Evolutionary conservation across 2,797 vertebrate species (phyloP), one percentile per base, ranked within the genome.

Genomic region (Malacoctenus gilli): DNA sequence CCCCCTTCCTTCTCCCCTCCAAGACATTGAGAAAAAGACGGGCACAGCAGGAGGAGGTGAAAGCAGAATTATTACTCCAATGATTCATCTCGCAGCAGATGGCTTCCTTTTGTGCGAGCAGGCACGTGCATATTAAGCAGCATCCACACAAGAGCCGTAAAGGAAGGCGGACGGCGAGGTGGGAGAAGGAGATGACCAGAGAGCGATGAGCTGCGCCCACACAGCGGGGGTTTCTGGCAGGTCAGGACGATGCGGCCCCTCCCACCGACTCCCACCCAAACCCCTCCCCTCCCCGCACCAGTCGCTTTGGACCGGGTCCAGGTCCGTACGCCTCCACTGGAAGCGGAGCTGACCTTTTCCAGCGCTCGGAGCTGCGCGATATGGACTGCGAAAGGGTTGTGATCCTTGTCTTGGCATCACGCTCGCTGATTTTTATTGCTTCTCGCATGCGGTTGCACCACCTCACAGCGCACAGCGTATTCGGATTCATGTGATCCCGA

Each of bases 331-430:
- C 69, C 78, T 77, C 50, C 10, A n/a, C 55, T 72, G 63, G 69
- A 87, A 82, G 78, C 67, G 71, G 40, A 68, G 12, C 61, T 87
- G 81, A 87, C 86, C 85, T 89, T 89, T 86, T 75, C 41, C 59
- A 54, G 52, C 39, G 31, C 60, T 67, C 25, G 0, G 39, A 64
- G 66, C 72, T 68, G 69, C 60, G 71, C 77, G 66, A 82, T 77
- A 80, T 61, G 55, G 62, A 63, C 68, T 80, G 60, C 31, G 57
- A 85, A 79, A 77, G 77, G 83, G 67, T 65, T 78, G 55, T 70
- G 69, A 84, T 74, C 74, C 64, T 68, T 50, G 6, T 61, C 64
- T 76, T 72, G 66, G 74, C 80, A 75, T 74, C 72, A 28, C 58
- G 41, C 36, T 63, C 13, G 4, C 58, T 40, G 75, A 79, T 76